phyloP scores from a whole-genome alignment of 2,797 vertebrate species.

The Sandelia bainsii region DNA sequence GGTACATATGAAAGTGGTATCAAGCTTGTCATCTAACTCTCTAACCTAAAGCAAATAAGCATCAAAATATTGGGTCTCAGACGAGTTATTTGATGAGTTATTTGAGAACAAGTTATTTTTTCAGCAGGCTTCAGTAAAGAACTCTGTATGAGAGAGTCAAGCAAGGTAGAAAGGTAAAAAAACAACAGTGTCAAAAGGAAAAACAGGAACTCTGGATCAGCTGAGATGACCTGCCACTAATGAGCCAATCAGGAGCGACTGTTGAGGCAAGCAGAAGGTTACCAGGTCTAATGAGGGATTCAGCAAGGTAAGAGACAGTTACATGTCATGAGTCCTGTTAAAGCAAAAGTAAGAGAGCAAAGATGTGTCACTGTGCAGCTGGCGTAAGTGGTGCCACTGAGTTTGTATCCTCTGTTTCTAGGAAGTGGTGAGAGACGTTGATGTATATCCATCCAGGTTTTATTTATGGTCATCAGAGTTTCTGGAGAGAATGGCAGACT shows the following conservation, averaged over 20 bases:
- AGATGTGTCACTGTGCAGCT: slow-evolving; percentile 11
- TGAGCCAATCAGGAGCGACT: slow-evolving; percentile 35
- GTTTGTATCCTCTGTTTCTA: slow-evolving; percentile 3
- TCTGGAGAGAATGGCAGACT: slow-evolving; percentile 3
- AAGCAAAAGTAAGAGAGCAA: neutral
- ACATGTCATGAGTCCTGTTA: neutral
- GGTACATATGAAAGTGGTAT: no score
- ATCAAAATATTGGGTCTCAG: no score
- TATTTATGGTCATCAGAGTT: slow-evolving; percentile 39
- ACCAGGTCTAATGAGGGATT: slow-evolving; percentile 21
- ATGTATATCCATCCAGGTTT: slow-evolving; percentile 28
- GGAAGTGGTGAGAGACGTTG: neutral
- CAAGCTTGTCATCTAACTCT: no score
- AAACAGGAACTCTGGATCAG: neutral
- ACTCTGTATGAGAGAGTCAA: neutral
- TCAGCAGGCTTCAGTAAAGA: neutral
- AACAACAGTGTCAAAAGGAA: neutral
- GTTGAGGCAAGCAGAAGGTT: slow-evolving; percentile 28
- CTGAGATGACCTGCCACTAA: slow-evolving; percentile 30
- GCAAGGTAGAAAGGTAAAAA: neutral
- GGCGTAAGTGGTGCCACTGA: slow-evolving; percentile 1
- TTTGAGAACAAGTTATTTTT: no score
- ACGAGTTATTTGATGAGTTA: no score
- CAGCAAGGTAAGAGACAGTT: neutral
- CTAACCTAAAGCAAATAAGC: no score